These are phyloP conservation scores for Brachyptera putata DNA, from an alignment of 2,888 invertebrate genomes.

Conservation along the genomic window DNA sequence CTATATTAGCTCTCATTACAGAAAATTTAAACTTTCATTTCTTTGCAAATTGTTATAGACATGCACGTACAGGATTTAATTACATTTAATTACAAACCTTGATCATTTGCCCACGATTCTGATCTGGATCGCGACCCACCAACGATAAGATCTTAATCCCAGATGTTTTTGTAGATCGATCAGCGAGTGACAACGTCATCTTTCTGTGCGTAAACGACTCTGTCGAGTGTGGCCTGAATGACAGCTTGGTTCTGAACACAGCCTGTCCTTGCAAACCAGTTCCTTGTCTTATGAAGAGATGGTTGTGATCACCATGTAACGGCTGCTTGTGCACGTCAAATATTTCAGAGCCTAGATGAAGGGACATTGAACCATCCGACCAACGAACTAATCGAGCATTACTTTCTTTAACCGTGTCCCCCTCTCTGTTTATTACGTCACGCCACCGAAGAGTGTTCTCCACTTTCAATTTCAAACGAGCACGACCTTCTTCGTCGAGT, in stretches of 20 bases:
- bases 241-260: conserved; percentile 92
- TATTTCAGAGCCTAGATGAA: conserved; percentile 95
- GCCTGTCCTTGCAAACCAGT: conserved; percentile 97
- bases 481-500: conserved; percentile 94
- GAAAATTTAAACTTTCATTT: too few species aligned
- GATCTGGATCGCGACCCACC: conserved; percentile 91
- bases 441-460: conserved; percentile 98
- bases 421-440: conserved; percentile 73
- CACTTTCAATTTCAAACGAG: conserved; percentile 85
- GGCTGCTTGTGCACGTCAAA: conserved; percentile 97
- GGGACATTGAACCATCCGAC: conserved; percentile 97
- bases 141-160: conserved; percentile 90
- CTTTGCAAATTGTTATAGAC: too few species aligned
- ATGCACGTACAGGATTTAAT: too few species aligned
- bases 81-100: conserved; percentile 58
- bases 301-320: conserved; percentile 91
- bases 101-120: conserved; percentile 82
- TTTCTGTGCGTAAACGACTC: conserved; percentile 98
- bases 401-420: conserved; percentile 79
- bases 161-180: conserved; percentile 86
- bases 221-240: conserved; percentile 97
- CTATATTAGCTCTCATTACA: too few species aligned
- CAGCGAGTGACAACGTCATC: conserved; percentile 96
- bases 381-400: conserved; percentile 94
- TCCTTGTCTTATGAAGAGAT: conserved; percentile 95